Evolutionary conservation across 2,888 invertebrate species (phyloP).

Genomic region (Lycocerus yunnanus): DNA sequence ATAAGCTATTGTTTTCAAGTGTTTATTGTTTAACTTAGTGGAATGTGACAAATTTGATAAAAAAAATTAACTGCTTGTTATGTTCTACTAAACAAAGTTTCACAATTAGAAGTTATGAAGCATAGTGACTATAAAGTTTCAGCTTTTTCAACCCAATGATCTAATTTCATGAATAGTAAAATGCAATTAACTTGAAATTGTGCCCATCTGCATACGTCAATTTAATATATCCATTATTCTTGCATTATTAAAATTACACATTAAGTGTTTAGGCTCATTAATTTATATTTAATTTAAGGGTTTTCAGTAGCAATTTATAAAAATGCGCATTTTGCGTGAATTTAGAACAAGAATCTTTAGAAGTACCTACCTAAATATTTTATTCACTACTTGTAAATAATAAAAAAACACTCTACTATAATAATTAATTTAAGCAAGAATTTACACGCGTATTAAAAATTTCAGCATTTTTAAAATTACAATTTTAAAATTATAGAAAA

Average conservation of each 20-base stretch:
- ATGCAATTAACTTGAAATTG: neutral
- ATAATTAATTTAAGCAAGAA: too few species aligned
- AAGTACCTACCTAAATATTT: too few species aligned
- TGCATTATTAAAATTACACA: neutral
- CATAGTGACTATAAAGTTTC: slow-evolving; percentile 2
- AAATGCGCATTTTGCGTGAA: too few species aligned
- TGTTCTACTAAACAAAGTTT: neutral
- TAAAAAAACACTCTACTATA: too few species aligned
- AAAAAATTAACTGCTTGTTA: neutral
- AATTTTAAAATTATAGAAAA: too few species aligned
- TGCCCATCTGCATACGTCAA: neutral
- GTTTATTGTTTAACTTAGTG: neutral
- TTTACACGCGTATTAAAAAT: too few species aligned
- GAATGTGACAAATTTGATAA: neutral
- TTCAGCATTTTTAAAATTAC: too few species aligned
- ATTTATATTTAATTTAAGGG: neutral
- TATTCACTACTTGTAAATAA: too few species aligned
- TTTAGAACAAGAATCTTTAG: too few species aligned
- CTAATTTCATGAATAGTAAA: slow-evolving; percentile 1
- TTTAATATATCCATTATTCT: neutral
- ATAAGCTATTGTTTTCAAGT: neutral
- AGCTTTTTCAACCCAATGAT: neutral
- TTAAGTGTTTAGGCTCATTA: neutral
- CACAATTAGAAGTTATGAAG: neutral
- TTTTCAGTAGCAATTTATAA: too few species aligned